Conservation (phyloP, 35 echinoderm and acorn worm species). For the Chiridota heheva region DNA sequence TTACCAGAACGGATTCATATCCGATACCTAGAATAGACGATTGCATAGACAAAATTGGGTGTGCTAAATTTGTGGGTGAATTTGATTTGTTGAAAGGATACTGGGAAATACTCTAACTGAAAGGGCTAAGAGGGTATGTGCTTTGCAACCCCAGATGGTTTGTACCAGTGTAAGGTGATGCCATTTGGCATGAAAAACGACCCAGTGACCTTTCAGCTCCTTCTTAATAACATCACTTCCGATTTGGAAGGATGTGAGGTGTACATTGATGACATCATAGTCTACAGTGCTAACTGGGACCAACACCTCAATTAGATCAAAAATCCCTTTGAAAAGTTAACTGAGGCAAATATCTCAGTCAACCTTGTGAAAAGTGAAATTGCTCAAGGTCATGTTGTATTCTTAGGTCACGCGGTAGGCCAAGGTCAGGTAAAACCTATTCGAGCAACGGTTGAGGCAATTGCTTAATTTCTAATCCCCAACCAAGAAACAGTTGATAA, state of each 20-base stretch:
- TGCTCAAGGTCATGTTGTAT: slow-evolving; percentile 19
- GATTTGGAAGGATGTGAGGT: slow-evolving; percentile 31
- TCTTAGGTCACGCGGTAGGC: slow-evolving; percentile 16
- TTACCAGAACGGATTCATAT: too few relatives aligned
- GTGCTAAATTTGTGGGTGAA: too few relatives aligned
- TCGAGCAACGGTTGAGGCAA: slow-evolving; percentile 5
- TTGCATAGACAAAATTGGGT: too few relatives aligned
- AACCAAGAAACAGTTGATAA: slow-evolving; percentile 12
- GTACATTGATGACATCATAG: slow-evolving; percentile 56
- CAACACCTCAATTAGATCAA: slow-evolving; percentile 2
- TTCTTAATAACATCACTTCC: slow-evolving; percentile 4
- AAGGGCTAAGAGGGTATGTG: slow-evolving; percentile 25
- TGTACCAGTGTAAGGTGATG: slow-evolving; percentile 39
- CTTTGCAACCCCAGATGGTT: slow-evolving; percentile 25
- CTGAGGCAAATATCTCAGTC: slow-evolving; percentile 30
- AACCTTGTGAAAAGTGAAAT: slow-evolving; percentile 51
- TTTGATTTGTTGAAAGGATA: too few relatives aligned
- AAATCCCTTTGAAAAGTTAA: slow-evolving; percentile 20
- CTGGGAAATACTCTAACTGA: slow-evolving; percentile 44
- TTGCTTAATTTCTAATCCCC: slow-evolving; percentile 27
- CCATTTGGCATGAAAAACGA: slow-evolving; percentile 39
- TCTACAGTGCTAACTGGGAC: slow-evolving; percentile 39
- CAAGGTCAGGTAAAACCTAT: slow-evolving; percentile 12
- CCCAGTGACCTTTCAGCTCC: not conserved
- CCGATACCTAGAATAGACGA: too few relatives aligned